Percentiles rank a stretch among this genome's conserved stretches.
These are phyloP conservation scores for Lamellibrachia luymesi DNA, from an alignment of 1,140 invertebrate species.

Conservation along the genomic window DNA sequence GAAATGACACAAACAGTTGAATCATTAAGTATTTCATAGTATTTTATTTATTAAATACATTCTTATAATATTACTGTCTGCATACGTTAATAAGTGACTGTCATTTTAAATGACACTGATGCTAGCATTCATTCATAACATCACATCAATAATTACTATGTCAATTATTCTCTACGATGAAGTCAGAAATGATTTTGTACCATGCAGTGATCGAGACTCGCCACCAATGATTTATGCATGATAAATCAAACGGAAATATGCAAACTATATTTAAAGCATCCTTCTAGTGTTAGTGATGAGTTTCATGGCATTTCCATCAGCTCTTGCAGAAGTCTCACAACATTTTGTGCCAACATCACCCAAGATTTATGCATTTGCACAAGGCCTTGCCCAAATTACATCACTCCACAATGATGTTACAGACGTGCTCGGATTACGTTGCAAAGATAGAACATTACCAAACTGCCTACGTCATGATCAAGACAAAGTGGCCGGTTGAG, in stretches of 20 bases:
- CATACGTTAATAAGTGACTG: not conserved
- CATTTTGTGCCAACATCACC: not conserved
- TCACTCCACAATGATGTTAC: not conserved
- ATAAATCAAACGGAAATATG: not conserved
- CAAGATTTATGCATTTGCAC: not conserved
- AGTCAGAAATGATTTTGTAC: not conserved
- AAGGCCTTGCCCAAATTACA: not conserved
- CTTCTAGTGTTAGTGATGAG: not conserved
- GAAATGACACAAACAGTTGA: not conserved
- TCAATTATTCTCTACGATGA: not conserved
- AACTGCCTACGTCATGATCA: not conserved
- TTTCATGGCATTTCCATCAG: not conserved
- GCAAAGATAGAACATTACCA: not conserved
- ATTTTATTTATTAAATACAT: conserved; percentile 6
- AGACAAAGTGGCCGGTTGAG: not conserved
- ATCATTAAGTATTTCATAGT: not conserved
- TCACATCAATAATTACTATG: conserved; percentile 5
- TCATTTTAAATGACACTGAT: not conserved
- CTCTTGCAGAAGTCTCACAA: not conserved
- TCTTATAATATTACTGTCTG: not conserved
- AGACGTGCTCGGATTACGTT: not conserved
- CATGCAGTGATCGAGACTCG: not conserved
- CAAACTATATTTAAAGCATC: not conserved
- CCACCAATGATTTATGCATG: not conserved
- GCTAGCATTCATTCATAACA: not conserved